Percentiles rank a stretch among this genome's conserved stretches.
phyloP scores from a whole-genome alignment of 2,113 vertebrate species.

The Otis tarda region DNA sequence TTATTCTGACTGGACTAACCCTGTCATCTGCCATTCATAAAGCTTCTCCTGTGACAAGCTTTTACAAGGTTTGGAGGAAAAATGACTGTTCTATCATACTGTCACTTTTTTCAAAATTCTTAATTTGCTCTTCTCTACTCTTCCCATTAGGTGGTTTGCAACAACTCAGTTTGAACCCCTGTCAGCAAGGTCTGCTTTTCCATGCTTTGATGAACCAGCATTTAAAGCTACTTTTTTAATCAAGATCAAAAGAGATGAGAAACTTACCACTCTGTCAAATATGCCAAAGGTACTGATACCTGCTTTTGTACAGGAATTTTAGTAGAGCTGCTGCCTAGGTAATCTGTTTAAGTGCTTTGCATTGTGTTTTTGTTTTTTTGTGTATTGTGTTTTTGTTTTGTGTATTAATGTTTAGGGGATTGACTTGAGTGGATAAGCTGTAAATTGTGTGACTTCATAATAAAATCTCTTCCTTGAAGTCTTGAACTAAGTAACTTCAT shows the following conservation, averaged over 20 bases:
- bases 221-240: slow-evolving; percentile 92
- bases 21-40: background rate
- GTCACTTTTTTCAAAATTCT: background rate
- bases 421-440: background rate
- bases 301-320: background rate
- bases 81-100: background rate
- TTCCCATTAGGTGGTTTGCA: slow-evolving; percentile 83
- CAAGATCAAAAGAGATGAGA: slow-evolving; percentile 83
- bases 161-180: slow-evolving; percentile 96
- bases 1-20: background rate
- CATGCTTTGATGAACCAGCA: slow-evolving; percentile 95
- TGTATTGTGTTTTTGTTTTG: background rate
- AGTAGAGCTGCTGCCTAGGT: background rate
- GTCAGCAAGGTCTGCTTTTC: slow-evolving; percentile 91
- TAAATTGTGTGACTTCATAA: background rate
- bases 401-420: background rate
- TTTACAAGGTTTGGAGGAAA: background rate
- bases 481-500: background rate
- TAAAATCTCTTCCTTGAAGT: background rate
- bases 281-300: slow-evolving; percentile 88
- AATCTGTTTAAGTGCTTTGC: background rate
- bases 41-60: background rate
- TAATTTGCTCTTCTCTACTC: background rate
- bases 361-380: background rate
- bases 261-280: slow-evolving; percentile 88